phyloP scores from a whole-genome alignment of 1,140 invertebrate genomes.

The Papilio aristodemus region DNA sequence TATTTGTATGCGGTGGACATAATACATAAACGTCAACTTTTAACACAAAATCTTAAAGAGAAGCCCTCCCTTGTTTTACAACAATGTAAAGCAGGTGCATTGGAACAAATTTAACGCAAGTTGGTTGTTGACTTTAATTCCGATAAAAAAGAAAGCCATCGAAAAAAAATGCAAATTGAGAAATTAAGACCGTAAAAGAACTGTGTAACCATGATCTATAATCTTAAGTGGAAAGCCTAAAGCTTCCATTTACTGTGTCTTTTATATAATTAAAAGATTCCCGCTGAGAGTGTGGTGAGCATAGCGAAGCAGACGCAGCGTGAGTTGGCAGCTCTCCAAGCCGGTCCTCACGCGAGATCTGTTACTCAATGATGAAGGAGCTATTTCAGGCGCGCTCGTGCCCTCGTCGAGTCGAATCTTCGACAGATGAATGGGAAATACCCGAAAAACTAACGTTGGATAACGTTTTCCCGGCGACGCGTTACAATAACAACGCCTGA shows the following conservation, averaged over 20 bases:
- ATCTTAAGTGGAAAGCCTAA: no score
- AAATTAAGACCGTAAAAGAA: not conserved
- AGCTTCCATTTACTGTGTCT: no score
- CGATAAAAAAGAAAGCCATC: no score
- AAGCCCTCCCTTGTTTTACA: no score
- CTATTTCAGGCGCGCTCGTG: slow-evolving; percentile 17
- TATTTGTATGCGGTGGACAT: no score
- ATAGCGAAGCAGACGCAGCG: not conserved
- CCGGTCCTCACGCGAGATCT: slow-evolving; percentile 8
- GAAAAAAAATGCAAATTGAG: no score
- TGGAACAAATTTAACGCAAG: no score
- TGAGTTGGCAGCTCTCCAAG: slow-evolving; percentile 3
- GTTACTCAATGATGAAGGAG: slow-evolving; percentile 12
- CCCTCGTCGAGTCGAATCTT: not conserved
- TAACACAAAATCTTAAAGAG: no score
- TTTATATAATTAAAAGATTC: not conserved
- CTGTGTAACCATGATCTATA: not conserved
- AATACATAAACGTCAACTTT: no score
- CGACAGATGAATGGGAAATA: slow-evolving; percentile 3
- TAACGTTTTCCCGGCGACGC: not conserved
- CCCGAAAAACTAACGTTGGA: not conserved
- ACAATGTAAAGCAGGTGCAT: no score
- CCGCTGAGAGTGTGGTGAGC: not conserved
- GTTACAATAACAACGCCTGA: not conserved
- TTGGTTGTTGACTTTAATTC: no score